Base-by-base conservation (phyloP, 2,888 invertebrate genomes). In the Brachycybe producta region DNA sequence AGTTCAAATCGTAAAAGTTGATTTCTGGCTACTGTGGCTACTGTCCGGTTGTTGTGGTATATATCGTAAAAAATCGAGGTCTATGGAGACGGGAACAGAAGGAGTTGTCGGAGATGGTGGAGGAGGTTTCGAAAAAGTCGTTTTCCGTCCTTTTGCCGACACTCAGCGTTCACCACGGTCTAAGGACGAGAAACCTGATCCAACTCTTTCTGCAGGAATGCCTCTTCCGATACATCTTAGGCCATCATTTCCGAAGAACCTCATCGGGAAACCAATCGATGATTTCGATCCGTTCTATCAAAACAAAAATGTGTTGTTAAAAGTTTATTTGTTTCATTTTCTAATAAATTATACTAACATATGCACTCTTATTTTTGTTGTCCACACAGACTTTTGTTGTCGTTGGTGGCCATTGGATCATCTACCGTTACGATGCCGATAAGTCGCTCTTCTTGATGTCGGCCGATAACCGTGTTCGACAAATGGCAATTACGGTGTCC, bases 281-380 rank as follows among this genome's bases (percentile, higher is more conserved):
- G 43, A 43, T 28, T 28, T 43, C 43, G 43, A 43, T 28, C 24
- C 24, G 17, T 43, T 43, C 17, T 43, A 43, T 43, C 28, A 28
- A 13, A 13, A 43, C 15, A 24, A 43, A 24, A 28, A 43, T 24
- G 43, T 28, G 23, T 13, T 39, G 13, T 39, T 39, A 11, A 39
- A 4, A 19, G 21, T 30, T 30, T 30, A 8, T 30, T n/a, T n/a
- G n/a, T n/a, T n/a, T n/a, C 40, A 19, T 39, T 39, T 17, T 39
- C 13, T 17, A 39, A 39, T n/a, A 19, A 17, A 15, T 35, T 15
- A 5, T 26, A 13, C 19, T 5, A 5, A 40, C 35, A 35, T 35
- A 15, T 35, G 8, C 32, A 11, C 8, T n/a, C 13, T 30, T 30
- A 30, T 2, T 43, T 43, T 28, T n/a, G n/a, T n/a, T n/a, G n/a